Base-by-base conservation (phyloP, 2,888 invertebrate genomes). In the Tetropium fuscum region DNA sequence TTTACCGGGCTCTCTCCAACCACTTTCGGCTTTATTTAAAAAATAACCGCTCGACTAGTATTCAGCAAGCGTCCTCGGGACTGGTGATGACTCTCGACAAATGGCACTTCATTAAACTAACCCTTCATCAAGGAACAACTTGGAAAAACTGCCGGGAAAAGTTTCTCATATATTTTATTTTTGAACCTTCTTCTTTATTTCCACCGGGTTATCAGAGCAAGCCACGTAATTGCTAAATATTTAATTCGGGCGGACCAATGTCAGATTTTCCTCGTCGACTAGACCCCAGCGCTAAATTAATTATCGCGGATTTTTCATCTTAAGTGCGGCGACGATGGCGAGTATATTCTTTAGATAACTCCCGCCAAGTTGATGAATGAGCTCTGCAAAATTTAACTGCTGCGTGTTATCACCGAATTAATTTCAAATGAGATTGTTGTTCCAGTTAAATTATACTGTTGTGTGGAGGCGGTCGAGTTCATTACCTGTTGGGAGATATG, bases 71-170 rank as follows among this genome's bases (percentile, higher is more conserved):
- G 63, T 63, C 62, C 69, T 72, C 53, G 51, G 67, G 55, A 13
- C 63, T 62, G 64, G 57, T 62, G 67, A 71, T 69, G 68, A 60
- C 69, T 66, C 72, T 71, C 64, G 66, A 73, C 66, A 63, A 70
- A 71, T 69, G 63, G 70, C 64, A 69, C 69, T 71, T 73, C 72
- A 73, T 73, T 73, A 71, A 68, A 65, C 60, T 59, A 65, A 64
- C 68, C 67, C 66, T 66, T 69, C 65, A 64, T 58, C 55, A 53
- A 40, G 56, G 51, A 63, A 60, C 60, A 66, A 63, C 47, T 63
- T 49, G 49, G 22, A 38, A 55, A 58, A 43, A 53, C 49, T 45
- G 45, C 45, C 10, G 45, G n/a, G 16, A 32, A 45, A 30, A 45
- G 25, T 45, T 44, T 15, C 45, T 30, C 45, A 16, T 27, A 30